phyloP scores from a whole-genome alignment of 1,140 invertebrate species.

The Microplitis demolitor region DNA sequence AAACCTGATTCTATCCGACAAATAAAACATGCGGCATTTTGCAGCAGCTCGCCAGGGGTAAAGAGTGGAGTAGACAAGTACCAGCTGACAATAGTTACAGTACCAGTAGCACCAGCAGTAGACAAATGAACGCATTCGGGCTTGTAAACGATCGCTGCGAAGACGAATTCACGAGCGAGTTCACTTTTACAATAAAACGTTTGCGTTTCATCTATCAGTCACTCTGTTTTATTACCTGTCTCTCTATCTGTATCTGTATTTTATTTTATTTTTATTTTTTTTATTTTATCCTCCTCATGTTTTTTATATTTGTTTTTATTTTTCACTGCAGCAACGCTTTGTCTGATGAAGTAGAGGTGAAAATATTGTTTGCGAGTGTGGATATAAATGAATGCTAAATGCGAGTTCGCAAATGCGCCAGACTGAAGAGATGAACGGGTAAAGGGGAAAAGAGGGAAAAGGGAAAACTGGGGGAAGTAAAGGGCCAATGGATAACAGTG shows the following conservation, averaged over 20 bases:
- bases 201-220: constrained; percentile 6
- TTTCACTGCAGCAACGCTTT: not conserved
- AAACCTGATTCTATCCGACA: constrained; percentile 26
- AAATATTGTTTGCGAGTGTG: constrained; percentile 12
- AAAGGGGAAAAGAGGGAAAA: too few relatives aligned
- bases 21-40: not conserved
- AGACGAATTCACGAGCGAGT: constrained; percentile 14
- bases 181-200: not conserved
- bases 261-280: not conserved
- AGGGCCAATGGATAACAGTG: not conserved
- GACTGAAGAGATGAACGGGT: too few relatives aligned
- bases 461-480: not conserved
- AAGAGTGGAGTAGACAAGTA: not conserved
- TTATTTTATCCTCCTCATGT: not conserved
- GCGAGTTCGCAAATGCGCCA: too few relatives aligned
- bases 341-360: not conserved
- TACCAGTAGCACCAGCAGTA: not conserved
- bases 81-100: too few relatives aligned
- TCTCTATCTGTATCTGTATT: not conserved
- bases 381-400: constrained; percentile 10
- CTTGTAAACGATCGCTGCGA: not conserved
- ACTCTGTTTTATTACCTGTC: constrained; percentile 15
- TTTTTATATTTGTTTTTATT: too few relatives aligned
- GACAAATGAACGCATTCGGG: constrained; percentile 7
- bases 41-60: not conserved